Conservation (phyloP, 2,888 invertebrate species). For the Rhorus exstirpatorius region DNA sequence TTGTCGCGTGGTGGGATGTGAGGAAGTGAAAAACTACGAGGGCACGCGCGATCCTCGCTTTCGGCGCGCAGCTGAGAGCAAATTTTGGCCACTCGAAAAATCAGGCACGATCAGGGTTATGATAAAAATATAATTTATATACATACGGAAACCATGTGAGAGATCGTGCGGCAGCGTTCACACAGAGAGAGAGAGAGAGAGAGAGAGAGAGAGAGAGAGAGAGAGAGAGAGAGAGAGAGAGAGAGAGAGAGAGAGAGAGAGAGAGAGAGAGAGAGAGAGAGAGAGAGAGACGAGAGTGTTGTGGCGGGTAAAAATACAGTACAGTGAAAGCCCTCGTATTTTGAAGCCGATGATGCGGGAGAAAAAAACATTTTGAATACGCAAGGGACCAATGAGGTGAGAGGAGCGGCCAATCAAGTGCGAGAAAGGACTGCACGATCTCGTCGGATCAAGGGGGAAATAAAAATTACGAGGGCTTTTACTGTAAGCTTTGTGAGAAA, state of each 20-base stretch:
- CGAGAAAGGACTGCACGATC: too few species aligned
- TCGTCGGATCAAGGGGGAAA: too few species aligned
- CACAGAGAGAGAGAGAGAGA: conserved; percentile 38
- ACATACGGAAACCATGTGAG: conserved; percentile 74
- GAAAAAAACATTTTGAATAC: too few species aligned
- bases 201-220: conserved; percentile 48
- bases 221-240: conserved; percentile 36
- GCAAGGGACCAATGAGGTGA: too few species aligned
- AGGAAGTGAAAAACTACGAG: neutral
- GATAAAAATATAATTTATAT: conserved; percentile 79
- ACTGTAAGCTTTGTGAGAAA: neutral
- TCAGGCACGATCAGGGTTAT: conserved; percentile 63
- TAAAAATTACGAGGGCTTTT: too few species aligned
- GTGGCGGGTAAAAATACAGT: conserved; percentile 56
- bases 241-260: conserved; percentile 22
- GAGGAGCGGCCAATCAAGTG: too few species aligned
- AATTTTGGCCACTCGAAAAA: conserved; percentile 56
- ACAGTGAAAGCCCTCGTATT: too few species aligned
- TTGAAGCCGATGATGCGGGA: too few species aligned
- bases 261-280: conserved; percentile 29
- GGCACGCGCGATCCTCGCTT: neutral
- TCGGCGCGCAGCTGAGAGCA: neutral
- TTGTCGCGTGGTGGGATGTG: conserved; percentile 25
- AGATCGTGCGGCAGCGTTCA: conserved; percentile 46
- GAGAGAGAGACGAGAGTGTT: conserved; percentile 24